Evolutionary conservation across 2,888 invertebrate genomes (phyloP), one percentile per base, ranked within the genome.

Genomic region (Philereme transversata): DNA sequence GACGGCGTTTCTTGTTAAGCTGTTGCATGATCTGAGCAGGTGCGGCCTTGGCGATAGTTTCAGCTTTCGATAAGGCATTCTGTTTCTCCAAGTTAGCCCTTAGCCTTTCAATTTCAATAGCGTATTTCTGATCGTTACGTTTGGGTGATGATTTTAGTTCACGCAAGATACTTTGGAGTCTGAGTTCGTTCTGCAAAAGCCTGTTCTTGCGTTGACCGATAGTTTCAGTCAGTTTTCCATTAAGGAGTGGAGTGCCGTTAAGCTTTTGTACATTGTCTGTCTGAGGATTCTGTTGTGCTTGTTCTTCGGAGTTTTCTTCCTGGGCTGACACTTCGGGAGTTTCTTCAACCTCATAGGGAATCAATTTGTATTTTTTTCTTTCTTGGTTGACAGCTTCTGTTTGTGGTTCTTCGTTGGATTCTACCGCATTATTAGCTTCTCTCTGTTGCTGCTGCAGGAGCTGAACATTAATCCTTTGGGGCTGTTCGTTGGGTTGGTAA

Each of bases 81-180:
- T 84, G 83, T 55, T 81, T 83, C 43, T 77, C 78, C 45, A 80
- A 67, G 33, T 78, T 78, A 55, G 72, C 70, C 10, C 69, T 71
- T 6, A 83, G 67, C n/a, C 79, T 82, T 60, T 83, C 82, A 5
- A 86, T 68, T 65, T 83, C 83, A 54, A 72, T 73, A 0, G 75
- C 78, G 33, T 77, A 77, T 61, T 78, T 82, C 47, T 75, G 76
- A 8, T 77, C 76, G 49, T 81, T 84, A 65, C 86, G 82, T 63
- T 84, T 81, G 0, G 81, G 62, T 58, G 83, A 69, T 63, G 84
- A 68, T 81, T 86, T 76, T 4, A 82, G 57, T 43, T 78, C 74
- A 36, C 72, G 67, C 22, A 77, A 57, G 59, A 70, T 72, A 11
- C 62, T 57, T 38, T 76, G 69, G 5, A 76, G 69, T 38, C 68